Base-by-base conservation (phyloP, 2,113 vertebrate species). In the Furnarius figulus region DNA sequence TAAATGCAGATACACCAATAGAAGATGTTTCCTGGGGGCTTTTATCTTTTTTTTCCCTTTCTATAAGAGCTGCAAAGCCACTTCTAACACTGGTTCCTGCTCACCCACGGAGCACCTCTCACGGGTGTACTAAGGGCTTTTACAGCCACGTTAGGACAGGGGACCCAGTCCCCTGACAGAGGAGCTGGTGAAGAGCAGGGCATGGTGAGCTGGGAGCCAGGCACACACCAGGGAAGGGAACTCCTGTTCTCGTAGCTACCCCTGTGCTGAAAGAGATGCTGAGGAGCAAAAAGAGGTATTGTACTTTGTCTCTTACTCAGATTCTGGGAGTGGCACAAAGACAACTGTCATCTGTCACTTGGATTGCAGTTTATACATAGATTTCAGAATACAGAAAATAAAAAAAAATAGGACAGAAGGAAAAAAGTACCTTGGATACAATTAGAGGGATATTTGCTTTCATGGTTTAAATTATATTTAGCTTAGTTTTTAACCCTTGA, bases 191-290 rank as follows among this genome's bases (percentile, higher is more conserved):
- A 27, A 27, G 30, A 55, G 61, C 30, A 22, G 52, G 52, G 39
- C 0, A 0, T 1, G 2, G 39, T 12, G 44, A 12, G 37, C 56
- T 42, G 59, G 46, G 35, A 72, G 67, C 53, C 44, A 13, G 39
- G 52, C 20, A 35, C 7, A 1, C 0, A 0, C 11, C 15, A 53
- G 33, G 17, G 30, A 31, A 47, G 39, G 50, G 1, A 33, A 20
- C 12, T 27, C 17, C 4, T 2, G 8, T 19, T 33, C 27, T 22
- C 42, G 31, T 3, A 21, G 50, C 50, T 2, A 0, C 40, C 42
- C 28, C 27, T 12, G 25, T 14, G 71, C 63, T 42, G 6, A 58
- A 5, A 58, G 27, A 28, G 37, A 28, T 4, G 59, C 71, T 2
- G 2, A 71, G 46, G 28, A 61, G 61, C 42, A 42, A 30, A 59